These are phyloP conservation scores for Kryptopterus vitreolus DNA, from an alignment of 2,797 vertebrate genomes.

Conservation along the genomic window DNA sequence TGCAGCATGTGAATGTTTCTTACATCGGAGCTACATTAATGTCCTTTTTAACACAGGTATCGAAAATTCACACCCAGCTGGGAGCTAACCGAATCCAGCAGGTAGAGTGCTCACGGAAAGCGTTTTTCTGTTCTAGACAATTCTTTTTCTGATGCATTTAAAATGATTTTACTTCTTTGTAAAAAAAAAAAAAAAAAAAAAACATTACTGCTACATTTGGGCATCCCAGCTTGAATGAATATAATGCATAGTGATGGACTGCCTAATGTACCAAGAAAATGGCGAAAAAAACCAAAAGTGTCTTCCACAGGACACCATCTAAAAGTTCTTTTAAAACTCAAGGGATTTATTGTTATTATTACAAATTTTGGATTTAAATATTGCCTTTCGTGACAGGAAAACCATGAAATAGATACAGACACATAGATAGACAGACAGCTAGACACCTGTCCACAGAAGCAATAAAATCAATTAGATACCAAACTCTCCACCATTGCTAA, in stretches of 20 bases:
- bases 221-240: neutral
- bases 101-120: neutral
- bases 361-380: neutral
- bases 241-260: slow-evolving; percentile 22
- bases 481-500: too few species aligned
- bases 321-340: slow-evolving; percentile 2
- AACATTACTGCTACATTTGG: slow-evolving; percentile 22
- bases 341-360: neutral
- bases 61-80: neutral
- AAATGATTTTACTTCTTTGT: slow-evolving; percentile 2
- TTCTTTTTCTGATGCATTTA: slow-evolving; percentile 19
- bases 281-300: neutral
- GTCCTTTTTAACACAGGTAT: neutral
- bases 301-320: slow-evolving; percentile 4
- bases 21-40: slow-evolving; percentile 3
- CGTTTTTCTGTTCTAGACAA: neutral
- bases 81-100: neutral
- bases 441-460: too few species aligned
- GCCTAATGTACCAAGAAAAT: slow-evolving; percentile 38
- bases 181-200: too few species aligned
- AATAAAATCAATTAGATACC: too few species aligned
- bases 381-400: neutral
- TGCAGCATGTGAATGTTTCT: neutral
- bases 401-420: too few species aligned
- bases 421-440: too few species aligned